Conservation (phyloP, 2,888 invertebrate genomes). For the Tipula vernalis region DNA sequence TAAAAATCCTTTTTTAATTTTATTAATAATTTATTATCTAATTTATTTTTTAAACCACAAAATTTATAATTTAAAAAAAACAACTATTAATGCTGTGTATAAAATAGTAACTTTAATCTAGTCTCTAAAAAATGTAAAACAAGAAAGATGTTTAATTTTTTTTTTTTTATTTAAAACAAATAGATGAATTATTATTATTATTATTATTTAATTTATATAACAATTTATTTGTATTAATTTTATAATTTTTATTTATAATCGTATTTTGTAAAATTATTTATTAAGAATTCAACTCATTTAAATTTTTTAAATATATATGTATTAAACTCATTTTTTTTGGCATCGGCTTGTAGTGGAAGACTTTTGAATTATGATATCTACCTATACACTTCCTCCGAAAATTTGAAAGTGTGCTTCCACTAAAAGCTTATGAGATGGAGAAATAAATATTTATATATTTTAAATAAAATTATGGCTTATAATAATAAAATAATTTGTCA, state of each 20-base stretch:
- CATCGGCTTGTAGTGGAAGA: neutral
- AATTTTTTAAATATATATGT: neutral
- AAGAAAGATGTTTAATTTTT: neutral
- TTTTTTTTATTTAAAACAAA: neutral
- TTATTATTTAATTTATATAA: neutral
- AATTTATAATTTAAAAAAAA: no score
- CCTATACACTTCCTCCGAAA: neutral
- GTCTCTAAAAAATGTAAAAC: neutral
- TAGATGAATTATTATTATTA: conserved; percentile 4
- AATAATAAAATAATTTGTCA: neutral
- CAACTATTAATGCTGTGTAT: conserved; percentile 8
- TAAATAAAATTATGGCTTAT: neutral
- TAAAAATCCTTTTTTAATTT: neutral
- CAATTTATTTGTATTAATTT: neutral
- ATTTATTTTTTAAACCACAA: neutral
- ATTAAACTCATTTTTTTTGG: neutral
- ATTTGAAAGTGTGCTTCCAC: neutral
- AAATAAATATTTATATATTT: neutral
- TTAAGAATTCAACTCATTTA: neutral
- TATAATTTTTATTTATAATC: neutral
- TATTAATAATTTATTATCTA: neutral
- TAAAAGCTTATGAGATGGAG: neutral
- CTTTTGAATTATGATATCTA: neutral
- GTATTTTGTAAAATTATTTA: neutral
- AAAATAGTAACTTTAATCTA: conserved; percentile 6